phyloP scores from a whole-genome alignment of 2,113 vertebrate species.

The Geococcyx californianus region DNA sequence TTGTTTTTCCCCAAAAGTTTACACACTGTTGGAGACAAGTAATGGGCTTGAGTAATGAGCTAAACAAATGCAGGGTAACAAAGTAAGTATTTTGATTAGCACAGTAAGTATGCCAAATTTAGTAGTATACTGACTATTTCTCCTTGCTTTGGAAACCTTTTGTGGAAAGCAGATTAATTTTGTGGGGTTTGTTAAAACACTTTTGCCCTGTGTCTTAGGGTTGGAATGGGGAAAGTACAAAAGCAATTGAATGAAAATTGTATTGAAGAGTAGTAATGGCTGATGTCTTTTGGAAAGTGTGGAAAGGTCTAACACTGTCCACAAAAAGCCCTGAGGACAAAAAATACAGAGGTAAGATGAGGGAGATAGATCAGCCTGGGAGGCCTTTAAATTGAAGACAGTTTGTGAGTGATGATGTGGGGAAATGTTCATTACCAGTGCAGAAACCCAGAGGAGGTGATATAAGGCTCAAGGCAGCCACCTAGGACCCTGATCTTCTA shows the following conservation, averaged over 20 bases:
- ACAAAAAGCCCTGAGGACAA: neutral
- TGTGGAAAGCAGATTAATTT: neutral
- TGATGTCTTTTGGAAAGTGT: neutral
- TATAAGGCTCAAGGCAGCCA: neutral
- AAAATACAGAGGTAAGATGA: neutral
- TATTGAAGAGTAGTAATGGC: neutral
- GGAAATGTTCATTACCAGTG: neutral
- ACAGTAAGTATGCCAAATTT: neutral
- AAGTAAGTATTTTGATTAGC: neutral
- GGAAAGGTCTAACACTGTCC: neutral
- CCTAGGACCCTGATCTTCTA: neutral
- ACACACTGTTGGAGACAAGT: neutral
- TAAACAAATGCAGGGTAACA: neutral
- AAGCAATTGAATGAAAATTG: neutral
- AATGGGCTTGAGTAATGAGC: neutral
- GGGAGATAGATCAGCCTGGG: neutral
- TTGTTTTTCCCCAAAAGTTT: neutral
- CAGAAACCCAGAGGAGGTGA: neutral
- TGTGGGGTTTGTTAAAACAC: neutral
- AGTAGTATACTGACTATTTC: accelerated
- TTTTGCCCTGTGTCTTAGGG: neutral
- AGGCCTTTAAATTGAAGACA: neutral
- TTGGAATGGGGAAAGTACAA: neutral
- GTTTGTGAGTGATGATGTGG: neutral
- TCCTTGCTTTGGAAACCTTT: neutral